Evolutionary conservation across 2,797 vertebrate species (phyloP).

Genomic region (Sebastes nivosus): DNA sequence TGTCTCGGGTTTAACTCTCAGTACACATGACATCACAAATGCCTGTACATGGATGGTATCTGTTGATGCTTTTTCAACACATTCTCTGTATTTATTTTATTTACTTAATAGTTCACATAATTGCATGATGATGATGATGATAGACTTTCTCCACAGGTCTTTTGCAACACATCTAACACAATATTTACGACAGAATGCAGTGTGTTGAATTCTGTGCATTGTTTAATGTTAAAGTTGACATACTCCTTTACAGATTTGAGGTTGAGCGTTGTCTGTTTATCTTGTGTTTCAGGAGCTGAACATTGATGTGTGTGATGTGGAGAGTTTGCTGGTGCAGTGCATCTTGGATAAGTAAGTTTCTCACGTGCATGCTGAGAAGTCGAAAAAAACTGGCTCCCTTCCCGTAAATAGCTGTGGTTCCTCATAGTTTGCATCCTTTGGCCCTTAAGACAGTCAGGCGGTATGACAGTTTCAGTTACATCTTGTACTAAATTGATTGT

Average conservation of each 20-base stretch:
- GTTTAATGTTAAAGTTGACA: not conserved
- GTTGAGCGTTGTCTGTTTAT: not conserved
- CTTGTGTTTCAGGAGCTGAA: constrained; percentile 91
- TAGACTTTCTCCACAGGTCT: not conserved
- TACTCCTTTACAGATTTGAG: not conserved
- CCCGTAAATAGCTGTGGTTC: constrained; percentile 41
- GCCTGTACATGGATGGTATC: not conserved
- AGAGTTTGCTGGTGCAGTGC: constrained; percentile 99
- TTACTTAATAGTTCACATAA: not conserved
- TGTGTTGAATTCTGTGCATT: not conserved
- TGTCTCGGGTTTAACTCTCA: not conserved
- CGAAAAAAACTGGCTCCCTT: not conserved
- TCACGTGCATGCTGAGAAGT: constrained; percentile 1
- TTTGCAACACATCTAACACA: not conserved
- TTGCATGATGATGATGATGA: not conserved
- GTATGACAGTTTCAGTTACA: not conserved
- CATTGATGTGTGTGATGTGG: constrained; percentile 99
- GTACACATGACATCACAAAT: not conserved
- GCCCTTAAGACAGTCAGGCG: not conserved
- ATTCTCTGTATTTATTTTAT: not conserved
- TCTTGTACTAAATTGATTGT: not conserved
- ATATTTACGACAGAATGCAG: not conserved
- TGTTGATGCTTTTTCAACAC: not conserved
- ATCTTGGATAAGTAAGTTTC: constrained; percentile 99
- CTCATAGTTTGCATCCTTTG: constrained; percentile 52